phyloP scores from a whole-genome alignment of 2,113 vertebrate genomes.

The Cyphomyrus discorhynchus region DNA sequence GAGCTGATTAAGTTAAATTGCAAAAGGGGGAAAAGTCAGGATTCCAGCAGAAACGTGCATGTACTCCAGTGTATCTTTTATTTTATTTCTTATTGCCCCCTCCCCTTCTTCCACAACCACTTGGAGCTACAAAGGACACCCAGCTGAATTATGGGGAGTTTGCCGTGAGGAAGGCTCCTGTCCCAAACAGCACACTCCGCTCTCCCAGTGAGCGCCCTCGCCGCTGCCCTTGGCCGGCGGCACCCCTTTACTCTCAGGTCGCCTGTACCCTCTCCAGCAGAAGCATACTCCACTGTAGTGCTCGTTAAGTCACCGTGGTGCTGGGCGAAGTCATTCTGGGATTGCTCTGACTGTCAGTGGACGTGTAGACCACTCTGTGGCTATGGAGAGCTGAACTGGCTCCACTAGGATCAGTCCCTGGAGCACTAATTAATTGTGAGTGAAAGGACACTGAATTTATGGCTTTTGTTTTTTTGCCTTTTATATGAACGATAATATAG shows the following conservation, averaged over 20 bases:
- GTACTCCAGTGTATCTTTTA: background rate
- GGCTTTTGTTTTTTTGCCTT: conserved; percentile 19
- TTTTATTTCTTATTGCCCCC: background rate
- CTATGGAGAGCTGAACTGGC: conserved; percentile 13
- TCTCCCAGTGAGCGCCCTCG: background rate
- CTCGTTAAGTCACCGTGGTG: background rate
- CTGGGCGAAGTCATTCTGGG: background rate
- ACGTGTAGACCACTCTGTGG: background rate
- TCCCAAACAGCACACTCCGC: conserved; percentile 21
- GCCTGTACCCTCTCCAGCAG: background rate
- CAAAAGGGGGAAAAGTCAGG: background rate
- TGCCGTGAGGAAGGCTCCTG: background rate
- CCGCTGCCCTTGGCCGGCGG: conserved; percentile 10
- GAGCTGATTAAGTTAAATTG: background rate
- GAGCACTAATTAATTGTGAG: conserved; percentile 38
- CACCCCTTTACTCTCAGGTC: conserved; percentile 24
- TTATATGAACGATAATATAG: conserved; percentile 37
- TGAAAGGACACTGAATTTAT: conserved; percentile 32
- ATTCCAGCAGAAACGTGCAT: background rate
- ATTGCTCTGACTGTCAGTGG: background rate
- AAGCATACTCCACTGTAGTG: conserved; percentile 7
- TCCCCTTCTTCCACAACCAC: background rate
- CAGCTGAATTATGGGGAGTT: background rate
- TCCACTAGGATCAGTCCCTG: conserved; percentile 27
- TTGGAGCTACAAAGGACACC: background rate